These are phyloP conservation scores for Thamnophis sirtalis DNA, from an alignment of 2,113 vertebrate genomes.

Conservation along the genomic window DNA sequence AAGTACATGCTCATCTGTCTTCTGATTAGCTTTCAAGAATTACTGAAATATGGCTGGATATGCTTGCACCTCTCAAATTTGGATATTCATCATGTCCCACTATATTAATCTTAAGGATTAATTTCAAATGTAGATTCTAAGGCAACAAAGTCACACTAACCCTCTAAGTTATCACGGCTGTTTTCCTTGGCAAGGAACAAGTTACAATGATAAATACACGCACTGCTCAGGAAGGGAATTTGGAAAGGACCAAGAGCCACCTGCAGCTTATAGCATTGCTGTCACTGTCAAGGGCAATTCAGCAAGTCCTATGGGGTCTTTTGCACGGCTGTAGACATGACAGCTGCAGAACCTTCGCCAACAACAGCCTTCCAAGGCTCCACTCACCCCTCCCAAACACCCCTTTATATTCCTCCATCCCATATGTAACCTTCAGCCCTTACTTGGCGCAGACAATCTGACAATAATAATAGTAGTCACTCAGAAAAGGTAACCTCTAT, in stretches of 20 bases:
- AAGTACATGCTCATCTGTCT: slow-evolving; percentile 9
- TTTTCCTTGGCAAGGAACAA: slow-evolving; percentile 69
- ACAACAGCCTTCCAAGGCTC: slow-evolving; percentile 48
- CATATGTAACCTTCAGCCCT: slow-evolving; percentile 78
- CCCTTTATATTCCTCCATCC: slow-evolving; percentile 61
- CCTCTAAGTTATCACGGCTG: slow-evolving; percentile 47
- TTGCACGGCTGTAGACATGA: slow-evolving; percentile 59
- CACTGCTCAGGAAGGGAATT: slow-evolving; percentile 50
- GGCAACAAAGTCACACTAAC: slow-evolving; percentile 53
- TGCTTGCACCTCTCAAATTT: slow-evolving; percentile 10
- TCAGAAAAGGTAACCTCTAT: slow-evolving; percentile 69
- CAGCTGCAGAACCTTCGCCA: slow-evolving; percentile 55
- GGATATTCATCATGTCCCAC: slow-evolving; percentile 19
- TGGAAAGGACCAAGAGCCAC: slow-evolving; percentile 67
- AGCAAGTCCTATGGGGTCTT: slow-evolving; percentile 50
- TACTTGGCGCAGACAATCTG: slow-evolving; percentile 64
- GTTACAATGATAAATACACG: slow-evolving; percentile 39
- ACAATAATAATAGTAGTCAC: slow-evolving; percentile 77
- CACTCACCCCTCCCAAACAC: slow-evolving; percentile 56
- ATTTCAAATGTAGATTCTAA: slow-evolving; percentile 30
- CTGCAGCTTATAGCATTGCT: slow-evolving; percentile 69
- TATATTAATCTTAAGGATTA: slow-evolving; percentile 37
- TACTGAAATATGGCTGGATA: neutral
- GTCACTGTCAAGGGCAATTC: slow-evolving; percentile 48
- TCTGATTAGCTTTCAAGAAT: slow-evolving; percentile 17